These are phyloP conservation scores for Umimayanthus chanpuru DNA, from an alignment of 92 coral and sea anemone species.

Conservation along the genomic window DNA sequence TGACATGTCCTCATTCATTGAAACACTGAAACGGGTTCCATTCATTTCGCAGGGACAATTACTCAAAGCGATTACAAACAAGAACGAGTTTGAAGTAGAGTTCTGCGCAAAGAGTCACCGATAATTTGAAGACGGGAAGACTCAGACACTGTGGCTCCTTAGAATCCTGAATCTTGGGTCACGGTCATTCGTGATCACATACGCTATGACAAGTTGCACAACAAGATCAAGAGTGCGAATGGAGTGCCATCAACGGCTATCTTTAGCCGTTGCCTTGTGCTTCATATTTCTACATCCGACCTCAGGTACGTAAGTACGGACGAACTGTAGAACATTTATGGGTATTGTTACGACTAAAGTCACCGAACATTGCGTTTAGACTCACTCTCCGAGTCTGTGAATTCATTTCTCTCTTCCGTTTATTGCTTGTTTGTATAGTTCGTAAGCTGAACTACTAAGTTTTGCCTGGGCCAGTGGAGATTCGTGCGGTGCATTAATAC, in stretches of 20 bases:
- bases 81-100: neutral
- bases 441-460: neutral
- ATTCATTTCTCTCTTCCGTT: neutral
- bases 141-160: neutral
- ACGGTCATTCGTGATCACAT: neutral
- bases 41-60: conserved; percentile 27
- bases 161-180: neutral
- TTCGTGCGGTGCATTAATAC: neutral
- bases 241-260: neutral
- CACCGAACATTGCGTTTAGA: neutral
- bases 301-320: neutral
- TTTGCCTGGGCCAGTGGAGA: neutral
- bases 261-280: neutral
- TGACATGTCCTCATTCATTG: conserved; percentile 3
- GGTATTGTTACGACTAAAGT: neutral
- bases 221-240: neutral
- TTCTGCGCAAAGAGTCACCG: neutral
- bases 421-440: neutral
- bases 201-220: neutral
- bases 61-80: conserved; percentile 9
- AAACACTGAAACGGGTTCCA: conserved; percentile 12
- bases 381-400: too few species aligned
- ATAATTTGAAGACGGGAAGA: neutral
- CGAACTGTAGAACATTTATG: neutral
- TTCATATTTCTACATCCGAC: neutral